Evolutionary conservation across 2,113 vertebrate genomes (phyloP), one percentile per base, ranked within the genome.

Genomic region (Labeo rohita): DNA sequence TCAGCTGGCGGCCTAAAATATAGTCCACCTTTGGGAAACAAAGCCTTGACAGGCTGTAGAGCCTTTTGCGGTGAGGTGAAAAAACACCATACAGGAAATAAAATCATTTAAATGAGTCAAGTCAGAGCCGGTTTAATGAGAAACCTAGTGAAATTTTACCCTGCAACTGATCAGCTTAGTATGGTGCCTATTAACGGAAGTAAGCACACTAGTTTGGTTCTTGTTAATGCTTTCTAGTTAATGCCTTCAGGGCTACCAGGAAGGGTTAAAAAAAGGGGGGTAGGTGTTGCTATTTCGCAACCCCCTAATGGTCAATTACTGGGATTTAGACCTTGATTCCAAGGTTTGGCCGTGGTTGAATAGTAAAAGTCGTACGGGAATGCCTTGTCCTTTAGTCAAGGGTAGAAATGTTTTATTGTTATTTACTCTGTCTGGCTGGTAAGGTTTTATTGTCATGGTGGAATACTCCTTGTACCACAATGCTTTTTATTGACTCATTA

Each of bases 21-120:
- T 28, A 82, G 50, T 18, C 28, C 36, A 54, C n/a, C 23, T 81
- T 83, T 78, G 63, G 66, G 39, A 68, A 23, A 34, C 61, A 81
- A 90, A 84, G 88, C 84, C 81, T 80, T 87, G 87, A 83, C 86
- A 59, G 89, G 82, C 52, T 76, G 56, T 78, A 85, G 66, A 76
- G 83, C 65, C 90, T 90, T 87, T 72, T 80, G 87, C 91, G 85
- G 66, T 3, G 0, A 91, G 88, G 87, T 83, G 86, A 28, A 92
- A 87, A 81, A 59, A 7, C 70, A 54, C 84, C 88, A 36, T 93
- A 90, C 87, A 92, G 91, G 90, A 94, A 93, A 91, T 89, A 91
- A 92, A 92, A 92, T 93, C 89, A 90, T 59, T 89, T 76, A 47
- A 85, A 45, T 81, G 85, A 89, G 92, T 85, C 47, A 84, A 91